phyloP scores from a whole-genome alignment of 2,113 vertebrate species.

The Lamprologus ornatipinnis region DNA sequence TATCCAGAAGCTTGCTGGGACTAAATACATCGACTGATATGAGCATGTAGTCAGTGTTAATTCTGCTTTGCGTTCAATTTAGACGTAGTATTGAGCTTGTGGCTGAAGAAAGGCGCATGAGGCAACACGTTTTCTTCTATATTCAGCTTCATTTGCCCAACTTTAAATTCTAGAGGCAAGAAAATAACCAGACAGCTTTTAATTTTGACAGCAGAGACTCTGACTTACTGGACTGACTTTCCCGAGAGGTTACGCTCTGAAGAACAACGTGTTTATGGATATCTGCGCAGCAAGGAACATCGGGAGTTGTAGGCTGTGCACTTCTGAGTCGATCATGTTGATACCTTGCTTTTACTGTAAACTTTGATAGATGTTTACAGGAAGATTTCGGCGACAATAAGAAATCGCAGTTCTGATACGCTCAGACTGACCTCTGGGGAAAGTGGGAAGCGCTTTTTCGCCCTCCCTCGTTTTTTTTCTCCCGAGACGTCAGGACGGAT shows the following conservation, averaged over 20 bases:
- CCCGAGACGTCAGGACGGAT: constrained; percentile 52
- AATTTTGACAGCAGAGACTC: background rate
- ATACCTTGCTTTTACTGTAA: constrained; percentile 11
- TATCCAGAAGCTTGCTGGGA: background rate
- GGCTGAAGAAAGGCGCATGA: background rate
- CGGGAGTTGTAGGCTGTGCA: constrained; percentile 29
- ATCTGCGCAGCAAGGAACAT: constrained; percentile 13
- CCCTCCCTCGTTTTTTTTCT: background rate
- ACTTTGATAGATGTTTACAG: constrained; percentile 38
- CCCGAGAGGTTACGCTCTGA: background rate
- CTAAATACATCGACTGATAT: background rate
- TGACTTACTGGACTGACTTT: constrained; percentile 5
- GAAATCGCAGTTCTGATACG: background rate
- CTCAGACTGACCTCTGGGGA: constrained; percentile 9
- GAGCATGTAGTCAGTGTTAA: background rate
- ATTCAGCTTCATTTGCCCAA: background rate
- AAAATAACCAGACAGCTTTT: background rate
- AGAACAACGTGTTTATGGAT: constrained; percentile 61
- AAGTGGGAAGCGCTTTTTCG: constrained; percentile 41
- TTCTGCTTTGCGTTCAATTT: background rate
- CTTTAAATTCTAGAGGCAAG: background rate
- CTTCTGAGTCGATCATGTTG: constrained; percentile 44
- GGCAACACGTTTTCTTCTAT: background rate
- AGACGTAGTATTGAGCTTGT: background rate
- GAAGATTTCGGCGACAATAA: background rate